Percentiles rank a stretch among this genome's conserved stretches.
Evolutionary conservation across 2,113 vertebrate genomes (phyloP).

Genomic region (Zeus faber): DNA sequence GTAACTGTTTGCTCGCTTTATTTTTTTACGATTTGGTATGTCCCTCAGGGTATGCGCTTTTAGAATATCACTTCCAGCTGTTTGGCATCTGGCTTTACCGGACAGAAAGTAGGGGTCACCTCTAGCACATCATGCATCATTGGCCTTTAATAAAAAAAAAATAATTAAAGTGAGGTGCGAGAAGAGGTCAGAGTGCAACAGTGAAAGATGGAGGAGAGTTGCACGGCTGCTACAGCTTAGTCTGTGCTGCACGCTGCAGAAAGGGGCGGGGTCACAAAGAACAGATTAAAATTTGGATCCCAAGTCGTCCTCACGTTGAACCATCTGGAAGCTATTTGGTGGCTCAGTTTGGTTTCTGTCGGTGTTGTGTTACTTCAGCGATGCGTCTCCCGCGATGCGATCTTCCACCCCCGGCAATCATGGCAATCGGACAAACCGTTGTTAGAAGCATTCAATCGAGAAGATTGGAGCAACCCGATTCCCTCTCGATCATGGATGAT

Average conservation of each 20-base stretch:
- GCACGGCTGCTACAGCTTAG: too few species aligned
- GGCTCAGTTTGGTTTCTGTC: background rate
- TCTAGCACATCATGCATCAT: too few species aligned
- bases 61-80: constrained; percentile 45
- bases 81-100: too few species aligned
- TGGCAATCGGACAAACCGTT: constrained; percentile 1
- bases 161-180: too few species aligned
- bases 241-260: too few species aligned
- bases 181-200: too few species aligned
- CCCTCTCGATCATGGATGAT: background rate
- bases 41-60: constrained; percentile 20
- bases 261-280: too few species aligned
- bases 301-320: background rate
- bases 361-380: constrained; percentile 1
- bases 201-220: too few species aligned
- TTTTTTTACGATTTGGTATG: constrained; percentile 18
- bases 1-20: constrained; percentile 7
- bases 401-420: background rate
- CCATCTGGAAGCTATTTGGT: background rate
- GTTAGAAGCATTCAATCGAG: background rate
- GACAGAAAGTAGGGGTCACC: too few species aligned
- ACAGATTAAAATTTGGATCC: too few species aligned
- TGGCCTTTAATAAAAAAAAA: too few species aligned
- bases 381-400: background rate
- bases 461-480: background rate